These are phyloP conservation scores for Haplochromis vanheusdeni DNA, from an alignment of 2,113 vertebrate species.

Conservation along the genomic window DNA sequence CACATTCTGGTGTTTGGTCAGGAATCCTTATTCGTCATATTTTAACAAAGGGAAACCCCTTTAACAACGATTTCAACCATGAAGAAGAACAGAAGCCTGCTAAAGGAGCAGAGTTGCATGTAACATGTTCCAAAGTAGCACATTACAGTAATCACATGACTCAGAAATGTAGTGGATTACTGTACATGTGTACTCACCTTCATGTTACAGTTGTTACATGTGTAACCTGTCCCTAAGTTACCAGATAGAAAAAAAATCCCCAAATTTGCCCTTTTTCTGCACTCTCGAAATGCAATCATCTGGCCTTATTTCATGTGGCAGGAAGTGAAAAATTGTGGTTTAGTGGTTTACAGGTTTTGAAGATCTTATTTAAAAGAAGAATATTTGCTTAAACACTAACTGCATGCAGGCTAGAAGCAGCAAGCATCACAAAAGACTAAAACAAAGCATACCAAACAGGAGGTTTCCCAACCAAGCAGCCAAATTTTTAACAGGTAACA, in stretches of 20 bases:
- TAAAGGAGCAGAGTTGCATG: background rate
- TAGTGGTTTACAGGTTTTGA: background rate
- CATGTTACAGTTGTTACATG: background rate
- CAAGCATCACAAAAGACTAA: background rate
- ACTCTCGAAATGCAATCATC: rapidly evolving
- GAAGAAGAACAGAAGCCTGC: background rate
- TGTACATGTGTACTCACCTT: background rate
- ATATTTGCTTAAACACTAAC: background rate
- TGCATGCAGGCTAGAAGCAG: background rate
- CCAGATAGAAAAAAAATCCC: background rate
- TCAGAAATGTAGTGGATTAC: background rate
- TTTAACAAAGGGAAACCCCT: background rate
- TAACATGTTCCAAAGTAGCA: background rate
- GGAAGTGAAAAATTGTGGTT: background rate
- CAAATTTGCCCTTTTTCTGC: background rate
- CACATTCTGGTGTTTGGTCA: background rate
- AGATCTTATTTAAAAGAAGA: background rate
- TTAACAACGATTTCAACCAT: background rate
- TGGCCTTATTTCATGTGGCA: background rate
- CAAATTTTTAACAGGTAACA: background rate
- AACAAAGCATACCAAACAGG: background rate
- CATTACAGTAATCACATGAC: background rate
- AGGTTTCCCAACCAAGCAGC: background rate
- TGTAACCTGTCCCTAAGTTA: background rate
- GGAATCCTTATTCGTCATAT: background rate